Base-by-base conservation (phyloP, 1,140 invertebrate genomes). In the Anastrepha ludens region DNA sequence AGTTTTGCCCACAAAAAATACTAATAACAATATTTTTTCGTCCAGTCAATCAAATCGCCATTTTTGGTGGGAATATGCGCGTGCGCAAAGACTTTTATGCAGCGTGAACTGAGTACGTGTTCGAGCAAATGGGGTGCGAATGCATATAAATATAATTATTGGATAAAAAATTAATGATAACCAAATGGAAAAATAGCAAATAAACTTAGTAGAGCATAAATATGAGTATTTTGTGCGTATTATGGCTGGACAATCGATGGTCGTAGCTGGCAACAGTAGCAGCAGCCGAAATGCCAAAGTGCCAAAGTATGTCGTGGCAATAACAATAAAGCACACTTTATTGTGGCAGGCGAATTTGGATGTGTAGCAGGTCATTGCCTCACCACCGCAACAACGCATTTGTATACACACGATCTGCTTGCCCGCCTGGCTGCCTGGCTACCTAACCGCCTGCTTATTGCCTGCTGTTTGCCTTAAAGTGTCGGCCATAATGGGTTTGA, bases 401-500 rank as follows among this genome's bases (percentile, higher is more conserved):
- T 17, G 60, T 8, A 11, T 62, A 62, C 15, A 62, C 15, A 4
- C 11, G 17, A 47, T 17, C 39, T 74, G 67, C 13, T 29, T 2
- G 17, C 9, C 67, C 6, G 44, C 41, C 67, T 47, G 67, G 15
- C 41, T 44, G 67, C 67, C 41, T 47, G 15, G 13, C 67, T 44
- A n/a, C 67, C 67, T 74, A 39, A 6, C 67, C 7, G 67, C 41
- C 67, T 74, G 74, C 47, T 39, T 39, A 67, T 5, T 74, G 70
- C 4, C 44, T 41, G 41, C 29, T 29, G 29, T 8, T 64, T 91
- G 90, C 90, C 90, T 91, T 91, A 92, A 92, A 92, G 91, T 92
- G 91, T 92, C 92, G 90, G 89, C 91, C 91, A 92, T 92, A 92
- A 92, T 62, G 41, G 39, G 8, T 29, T 81, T 29, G n/a, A 20